phyloP scores from a whole-genome alignment of 2,888 invertebrate genomes.

The Pseudococcus jackbeardsleyi region DNA sequence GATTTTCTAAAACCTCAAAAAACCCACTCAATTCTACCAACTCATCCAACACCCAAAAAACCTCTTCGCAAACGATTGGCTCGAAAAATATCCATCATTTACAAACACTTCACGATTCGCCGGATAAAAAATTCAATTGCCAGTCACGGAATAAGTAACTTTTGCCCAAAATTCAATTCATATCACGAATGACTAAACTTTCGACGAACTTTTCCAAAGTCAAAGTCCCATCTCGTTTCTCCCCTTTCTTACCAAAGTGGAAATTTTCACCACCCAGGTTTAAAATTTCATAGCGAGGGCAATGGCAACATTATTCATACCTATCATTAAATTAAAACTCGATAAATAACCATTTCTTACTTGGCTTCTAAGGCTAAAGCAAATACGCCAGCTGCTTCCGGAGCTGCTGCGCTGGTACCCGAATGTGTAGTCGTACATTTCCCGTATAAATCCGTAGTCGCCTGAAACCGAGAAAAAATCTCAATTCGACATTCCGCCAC shows the following conservation, averaged over 20 bases:
- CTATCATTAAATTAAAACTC: not conserved
- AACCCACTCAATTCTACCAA: not conserved
- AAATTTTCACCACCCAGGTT: not conserved
- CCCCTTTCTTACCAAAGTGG: not conserved
- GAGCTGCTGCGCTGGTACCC: constrained; percentile 99
- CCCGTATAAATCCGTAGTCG: constrained; percentile 98
- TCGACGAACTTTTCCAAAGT: not conserved
- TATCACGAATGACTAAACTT: constrained; percentile 9
- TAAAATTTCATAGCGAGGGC: not conserved
- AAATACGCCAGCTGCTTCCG: constrained; percentile 98
- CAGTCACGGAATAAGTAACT: not conserved
- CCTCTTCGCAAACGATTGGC: not conserved
- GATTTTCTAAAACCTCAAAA: too few relatives aligned
- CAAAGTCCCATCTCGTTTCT: not conserved
- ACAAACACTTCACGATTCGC: not conserved
- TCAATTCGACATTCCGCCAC: not conserved
- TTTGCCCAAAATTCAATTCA: not conserved
- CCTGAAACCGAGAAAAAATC: constrained; percentile 72
- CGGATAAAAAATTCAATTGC: not conserved
- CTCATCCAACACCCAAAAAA: not conserved
- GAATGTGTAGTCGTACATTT: constrained; percentile 99
- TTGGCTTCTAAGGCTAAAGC: constrained; percentile 98
- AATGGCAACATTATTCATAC: not conserved
- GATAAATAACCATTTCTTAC: constrained; percentile 75
- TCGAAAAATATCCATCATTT: not conserved